phyloP scores from a whole-genome alignment of 2,888 invertebrate species.

The Argyresthia goedartella region DNA sequence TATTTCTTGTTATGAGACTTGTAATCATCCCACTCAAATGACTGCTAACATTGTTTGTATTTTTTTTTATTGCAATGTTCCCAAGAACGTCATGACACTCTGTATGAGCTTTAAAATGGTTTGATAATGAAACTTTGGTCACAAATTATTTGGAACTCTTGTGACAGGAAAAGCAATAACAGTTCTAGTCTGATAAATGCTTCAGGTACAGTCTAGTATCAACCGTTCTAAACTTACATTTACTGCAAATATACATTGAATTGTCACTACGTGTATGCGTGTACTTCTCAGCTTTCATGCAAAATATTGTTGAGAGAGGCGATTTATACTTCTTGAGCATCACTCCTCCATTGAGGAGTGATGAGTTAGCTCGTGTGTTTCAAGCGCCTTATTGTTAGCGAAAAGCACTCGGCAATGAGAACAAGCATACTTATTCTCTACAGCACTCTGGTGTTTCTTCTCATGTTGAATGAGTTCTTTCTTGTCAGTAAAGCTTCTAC shows the following conservation, averaged over 20 bases:
- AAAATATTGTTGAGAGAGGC: conserved; percentile 30
- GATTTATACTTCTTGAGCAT: conserved; percentile 24
- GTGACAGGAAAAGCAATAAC: conserved; percentile 25
- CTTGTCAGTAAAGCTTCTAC: conserved; percentile 25
- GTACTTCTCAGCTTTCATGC: conserved; percentile 27
- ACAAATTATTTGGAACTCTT: conserved; percentile 28
- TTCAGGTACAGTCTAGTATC: conserved; percentile 21
- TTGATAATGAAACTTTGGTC: conserved; percentile 14
- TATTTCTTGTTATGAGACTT: conserved; percentile 25
- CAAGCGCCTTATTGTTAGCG: conserved; percentile 18
- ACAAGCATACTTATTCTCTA: conserved; percentile 22
- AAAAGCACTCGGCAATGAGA: conserved; percentile 32
- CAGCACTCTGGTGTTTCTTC: conserved; percentile 22
- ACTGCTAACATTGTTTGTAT: conserved; percentile 27
- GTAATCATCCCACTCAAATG: conserved; percentile 11
- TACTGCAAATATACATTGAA: conserved; percentile 19
- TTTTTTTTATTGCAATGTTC: background rate
- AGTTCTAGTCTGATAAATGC: conserved; percentile 27
- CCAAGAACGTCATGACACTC: conserved; percentile 11
- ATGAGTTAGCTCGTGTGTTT: conserved; percentile 22
- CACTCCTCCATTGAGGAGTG: conserved; percentile 26
- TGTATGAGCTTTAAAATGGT: conserved; percentile 18
- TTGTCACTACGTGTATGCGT: conserved; percentile 18
- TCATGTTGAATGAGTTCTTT: conserved; percentile 23
- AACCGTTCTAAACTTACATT: conserved; percentile 20